phyloP scores from a whole-genome alignment of 2,888 invertebrate genomes.

The Eilema caniola region DNA sequence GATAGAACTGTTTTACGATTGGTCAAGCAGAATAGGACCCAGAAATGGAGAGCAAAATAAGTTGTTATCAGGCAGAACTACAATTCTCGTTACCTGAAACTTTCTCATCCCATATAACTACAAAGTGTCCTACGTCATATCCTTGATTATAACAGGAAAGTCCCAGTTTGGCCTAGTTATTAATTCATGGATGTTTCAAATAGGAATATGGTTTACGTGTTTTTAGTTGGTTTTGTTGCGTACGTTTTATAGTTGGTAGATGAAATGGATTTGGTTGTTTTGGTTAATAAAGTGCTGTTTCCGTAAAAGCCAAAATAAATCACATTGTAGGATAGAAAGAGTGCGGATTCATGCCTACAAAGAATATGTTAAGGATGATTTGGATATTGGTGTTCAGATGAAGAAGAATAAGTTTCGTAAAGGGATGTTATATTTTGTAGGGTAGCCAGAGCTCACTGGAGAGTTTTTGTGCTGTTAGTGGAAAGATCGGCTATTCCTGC shows the following conservation, averaged over 20 bases:
- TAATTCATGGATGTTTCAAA: conserved; percentile 9
- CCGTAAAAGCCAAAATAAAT: not conserved
- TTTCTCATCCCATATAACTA: conserved; percentile 10
- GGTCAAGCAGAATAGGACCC: too few species aligned
- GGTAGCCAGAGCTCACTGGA: too few species aligned
- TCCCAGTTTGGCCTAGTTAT: conserved; percentile 19
- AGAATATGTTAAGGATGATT: too few species aligned
- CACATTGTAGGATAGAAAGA: too few species aligned
- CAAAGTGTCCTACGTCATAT: not conserved
- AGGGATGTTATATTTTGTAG: not conserved
- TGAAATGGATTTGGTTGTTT: not conserved
- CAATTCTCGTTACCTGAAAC: conserved; percentile 14
- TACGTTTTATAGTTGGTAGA: not conserved
- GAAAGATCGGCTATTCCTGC: too few species aligned
- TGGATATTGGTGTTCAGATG: too few species aligned
- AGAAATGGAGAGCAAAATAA: not conserved
- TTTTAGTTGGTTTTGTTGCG: conserved; percentile 1
- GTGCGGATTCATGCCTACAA: too few species aligned
- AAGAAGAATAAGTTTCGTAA: not conserved
- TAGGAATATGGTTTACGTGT: conserved; percentile 4
- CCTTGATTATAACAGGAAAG: conserved; percentile 11
- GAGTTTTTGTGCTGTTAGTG: too few species aligned
- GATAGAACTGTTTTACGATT: too few species aligned
- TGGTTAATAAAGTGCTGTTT: not conserved
- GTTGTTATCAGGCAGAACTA: conserved; percentile 8